A percentile compares a stretch with the other conserved stretches of the same genome.
These are phyloP conservation scores for Agrilus mali DNA, from an alignment of 2,888 invertebrate species.

Conservation along the genomic window DNA sequence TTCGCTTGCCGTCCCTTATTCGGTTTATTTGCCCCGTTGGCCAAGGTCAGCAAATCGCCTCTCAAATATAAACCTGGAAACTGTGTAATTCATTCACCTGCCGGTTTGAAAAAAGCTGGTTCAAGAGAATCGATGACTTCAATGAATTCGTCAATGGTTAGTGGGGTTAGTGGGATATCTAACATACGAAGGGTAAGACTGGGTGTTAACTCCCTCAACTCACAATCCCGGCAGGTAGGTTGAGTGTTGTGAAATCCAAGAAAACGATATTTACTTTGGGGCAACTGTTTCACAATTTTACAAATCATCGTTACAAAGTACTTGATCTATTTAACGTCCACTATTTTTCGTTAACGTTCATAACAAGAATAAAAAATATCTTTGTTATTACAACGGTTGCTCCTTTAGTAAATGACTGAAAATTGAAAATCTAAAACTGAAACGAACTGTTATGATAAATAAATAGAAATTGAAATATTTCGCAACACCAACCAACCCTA, in stretches of 20 bases:
- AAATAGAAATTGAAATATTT: too few species aligned
- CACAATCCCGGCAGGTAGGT: slow-evolving; percentile 46
- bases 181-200: slow-evolving; percentile 63
- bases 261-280: neutral
- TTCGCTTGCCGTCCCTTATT: slow-evolving; percentile 84
- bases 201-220: slow-evolving; percentile 53
- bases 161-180: slow-evolving; percentile 43
- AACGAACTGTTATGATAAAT: too few species aligned
- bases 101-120: slow-evolving; percentile 50
- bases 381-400: neutral
- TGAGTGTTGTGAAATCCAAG: slow-evolving; percentile 4
- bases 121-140: slow-evolving; percentile 78
- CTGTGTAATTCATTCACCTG: slow-evolving; percentile 48
- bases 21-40: slow-evolving; percentile 86
- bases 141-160: slow-evolving; percentile 40
- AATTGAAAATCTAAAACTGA: too few species aligned
- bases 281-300: neutral
- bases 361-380: too few species aligned
- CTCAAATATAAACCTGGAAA: slow-evolving; percentile 50
- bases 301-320: too few species aligned
- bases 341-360: too few species aligned
- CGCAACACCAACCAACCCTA: too few species aligned
- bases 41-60: slow-evolving; percentile 81
- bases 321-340: too few species aligned
- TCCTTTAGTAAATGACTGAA: neutral